Evolutionary conservation across 2,797 vertebrate species (phyloP).

Genomic region (Pipistrellus pipistrellus): DNA sequence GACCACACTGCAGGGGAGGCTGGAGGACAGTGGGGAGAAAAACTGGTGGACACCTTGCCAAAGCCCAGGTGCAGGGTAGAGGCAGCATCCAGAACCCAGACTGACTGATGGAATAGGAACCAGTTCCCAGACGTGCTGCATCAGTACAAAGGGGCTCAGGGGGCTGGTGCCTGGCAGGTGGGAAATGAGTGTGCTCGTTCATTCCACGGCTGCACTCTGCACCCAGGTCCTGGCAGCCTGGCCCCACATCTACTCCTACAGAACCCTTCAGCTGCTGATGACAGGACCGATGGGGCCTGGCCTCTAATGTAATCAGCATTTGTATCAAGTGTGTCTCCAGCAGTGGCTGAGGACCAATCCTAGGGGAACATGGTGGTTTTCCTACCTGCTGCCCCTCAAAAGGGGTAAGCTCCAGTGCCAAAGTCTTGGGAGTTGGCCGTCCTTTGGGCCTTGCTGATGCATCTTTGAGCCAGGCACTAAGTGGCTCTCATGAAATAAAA

Average conservation of each 20-base stretch:
- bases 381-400: background rate
- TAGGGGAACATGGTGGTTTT: background rate
- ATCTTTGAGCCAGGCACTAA: background rate
- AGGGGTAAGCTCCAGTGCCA: background rate
- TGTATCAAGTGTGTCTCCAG: background rate
- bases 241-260: background rate
- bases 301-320: rapidly evolving
- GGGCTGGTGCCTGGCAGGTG: background rate
- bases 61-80: background rate
- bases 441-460: background rate
- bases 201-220: background rate
- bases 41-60: background rate
- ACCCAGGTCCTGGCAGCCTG: too few relatives aligned
- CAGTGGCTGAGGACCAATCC: background rate
- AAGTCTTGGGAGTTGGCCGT: background rate
- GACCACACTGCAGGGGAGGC: background rate
- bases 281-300: background rate
- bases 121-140: too few relatives aligned
- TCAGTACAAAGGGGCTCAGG: background rate
- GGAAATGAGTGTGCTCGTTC: background rate
- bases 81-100: background rate
- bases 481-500: background rate
- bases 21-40: background rate
- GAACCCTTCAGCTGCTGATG: background rate
- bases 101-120: background rate